A percentile compares a stretch with the other conserved stretches of the same genome.
Evolutionary conservation across 2,113 vertebrate species (phyloP).

Genomic region (Alces alces): DNA sequence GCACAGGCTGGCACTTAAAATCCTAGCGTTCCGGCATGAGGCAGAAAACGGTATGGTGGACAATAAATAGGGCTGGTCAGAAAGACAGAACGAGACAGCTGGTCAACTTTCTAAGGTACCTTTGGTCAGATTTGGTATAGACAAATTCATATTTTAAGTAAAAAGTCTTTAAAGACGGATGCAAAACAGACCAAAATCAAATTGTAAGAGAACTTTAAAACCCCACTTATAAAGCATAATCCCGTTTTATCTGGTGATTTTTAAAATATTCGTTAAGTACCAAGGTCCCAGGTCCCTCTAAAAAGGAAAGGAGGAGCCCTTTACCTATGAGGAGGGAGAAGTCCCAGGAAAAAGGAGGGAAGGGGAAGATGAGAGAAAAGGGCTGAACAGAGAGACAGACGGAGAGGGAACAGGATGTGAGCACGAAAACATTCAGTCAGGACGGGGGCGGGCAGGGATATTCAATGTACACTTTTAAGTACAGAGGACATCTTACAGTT

Average conservation of each 20-base stretch:
- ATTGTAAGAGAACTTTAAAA: background rate
- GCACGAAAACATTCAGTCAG: background rate
- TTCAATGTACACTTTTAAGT: background rate
- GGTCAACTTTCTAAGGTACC: background rate
- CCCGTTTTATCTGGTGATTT: background rate
- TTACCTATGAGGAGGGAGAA: background rate
- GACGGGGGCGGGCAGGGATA: background rate
- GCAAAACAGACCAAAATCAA: background rate
- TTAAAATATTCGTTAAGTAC: background rate
- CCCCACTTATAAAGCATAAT: background rate
- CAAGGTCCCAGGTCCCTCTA: background rate
- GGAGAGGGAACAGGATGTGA: accelerated
- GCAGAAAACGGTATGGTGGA: background rate
- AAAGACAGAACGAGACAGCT: background rate
- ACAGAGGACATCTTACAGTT: background rate
- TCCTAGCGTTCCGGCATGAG: background rate
- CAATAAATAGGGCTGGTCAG: background rate
- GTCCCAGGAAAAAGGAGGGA: background rate
- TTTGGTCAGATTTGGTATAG: background rate
- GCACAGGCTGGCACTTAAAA: background rate
- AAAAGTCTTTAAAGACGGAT: background rate
- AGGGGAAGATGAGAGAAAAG: background rate
- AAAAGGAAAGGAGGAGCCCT: background rate
- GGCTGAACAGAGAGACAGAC: background rate
- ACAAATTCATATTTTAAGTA: background rate